These are phyloP conservation scores for Paedocypris micromegethes DNA, from an alignment of 2,797 vertebrate species.

Conservation along the genomic window DNA sequence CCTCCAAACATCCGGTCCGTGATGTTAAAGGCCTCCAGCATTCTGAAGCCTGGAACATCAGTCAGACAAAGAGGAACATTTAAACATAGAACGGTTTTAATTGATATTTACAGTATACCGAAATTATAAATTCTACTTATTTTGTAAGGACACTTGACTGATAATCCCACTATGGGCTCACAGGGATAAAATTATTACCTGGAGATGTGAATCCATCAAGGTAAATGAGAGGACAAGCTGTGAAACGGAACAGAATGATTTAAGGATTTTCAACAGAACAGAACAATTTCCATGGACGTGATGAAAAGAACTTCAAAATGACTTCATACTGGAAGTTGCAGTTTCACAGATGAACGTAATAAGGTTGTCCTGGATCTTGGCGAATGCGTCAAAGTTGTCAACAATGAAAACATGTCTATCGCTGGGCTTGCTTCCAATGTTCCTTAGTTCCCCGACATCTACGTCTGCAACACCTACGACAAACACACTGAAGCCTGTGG, in stretches of 20 bases:
- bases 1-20: slow-evolving; percentile 88
- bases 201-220: slow-evolving; percentile 95
- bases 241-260: slow-evolving; percentile 48
- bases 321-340: slow-evolving; percentile 89
- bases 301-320: background rate
- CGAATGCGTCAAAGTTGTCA: slow-evolving; percentile 93
- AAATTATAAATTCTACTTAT: no score
- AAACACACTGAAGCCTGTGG: slow-evolving; percentile 91
- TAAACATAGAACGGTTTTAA: background rate
- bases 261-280: no score
- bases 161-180: no score
- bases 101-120: no score
- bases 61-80: slow-evolving; percentile 1
- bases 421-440: slow-evolving; percentile 93
- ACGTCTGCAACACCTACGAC: slow-evolving; percentile 95
- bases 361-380: slow-evolving; percentile 96
- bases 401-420: slow-evolving; percentile 95
- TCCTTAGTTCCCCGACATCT: slow-evolving; percentile 82
- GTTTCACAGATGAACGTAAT: slow-evolving; percentile 99
- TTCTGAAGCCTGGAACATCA: slow-evolving; percentile 82
- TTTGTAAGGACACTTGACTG: no score
- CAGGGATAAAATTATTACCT: slow-evolving; percentile 69
- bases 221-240: slow-evolving; percentile 97
- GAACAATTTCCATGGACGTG: background rate
- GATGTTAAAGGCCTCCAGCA: slow-evolving; percentile 96